phyloP scores from a whole-genome alignment of 1,140 invertebrate genomes.

The Macrostomum lignano region DNA sequence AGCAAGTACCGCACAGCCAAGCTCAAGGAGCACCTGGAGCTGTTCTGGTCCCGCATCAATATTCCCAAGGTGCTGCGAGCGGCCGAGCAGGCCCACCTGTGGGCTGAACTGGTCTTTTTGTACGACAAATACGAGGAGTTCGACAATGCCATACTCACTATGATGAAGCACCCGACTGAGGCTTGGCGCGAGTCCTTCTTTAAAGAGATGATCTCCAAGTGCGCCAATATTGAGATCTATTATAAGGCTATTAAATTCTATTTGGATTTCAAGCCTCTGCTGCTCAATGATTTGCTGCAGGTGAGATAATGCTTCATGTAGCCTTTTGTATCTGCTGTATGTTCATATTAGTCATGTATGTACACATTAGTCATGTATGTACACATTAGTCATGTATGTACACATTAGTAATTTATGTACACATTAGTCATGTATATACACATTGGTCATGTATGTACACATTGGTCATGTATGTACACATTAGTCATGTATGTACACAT shows the following conservation, averaged over 20 bases:
- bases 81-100: conserved; percentile 85
- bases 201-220: conserved; percentile 41
- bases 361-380: too few species aligned
- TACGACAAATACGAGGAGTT: conserved; percentile 99
- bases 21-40: conserved; percentile 90
- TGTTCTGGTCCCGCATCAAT: conserved; percentile 98
- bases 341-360: too few species aligned
- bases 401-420: too few species aligned
- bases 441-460: too few species aligned
- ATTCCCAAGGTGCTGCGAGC: conserved; percentile 93
- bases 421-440: too few species aligned
- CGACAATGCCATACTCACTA: conserved; percentile 89
- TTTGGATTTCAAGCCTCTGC: conserved; percentile 75
- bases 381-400: too few species aligned
- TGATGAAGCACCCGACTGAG: conserved; percentile 96
- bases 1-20: conserved; percentile 95
- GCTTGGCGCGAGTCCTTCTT: conserved; percentile 97
- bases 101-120: conserved; percentile 91
- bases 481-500: too few species aligned
- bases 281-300: conserved; percentile 87
- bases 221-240: conserved; percentile 94
- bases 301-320: too few species aligned
- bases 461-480: too few species aligned
- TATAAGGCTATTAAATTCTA: conserved; percentile 99
- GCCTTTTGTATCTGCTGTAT: too few species aligned